Conservation (phyloP, 2,113 vertebrate species). For the Misgurnus anguillicaudatus region DNA sequence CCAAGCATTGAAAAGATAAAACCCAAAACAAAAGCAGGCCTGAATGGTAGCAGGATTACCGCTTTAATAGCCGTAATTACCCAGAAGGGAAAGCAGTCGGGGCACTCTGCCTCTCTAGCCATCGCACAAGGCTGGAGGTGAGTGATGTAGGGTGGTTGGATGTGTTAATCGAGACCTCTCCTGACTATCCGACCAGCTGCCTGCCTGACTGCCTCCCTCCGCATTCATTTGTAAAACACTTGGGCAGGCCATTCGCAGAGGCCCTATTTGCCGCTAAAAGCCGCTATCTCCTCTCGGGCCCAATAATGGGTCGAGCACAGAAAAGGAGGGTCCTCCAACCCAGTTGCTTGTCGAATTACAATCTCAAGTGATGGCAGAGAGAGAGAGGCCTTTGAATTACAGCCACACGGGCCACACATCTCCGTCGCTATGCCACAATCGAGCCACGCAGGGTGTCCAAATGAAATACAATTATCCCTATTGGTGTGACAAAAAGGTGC, state of each 20-base stretch:
- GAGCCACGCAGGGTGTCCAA: conserved; percentile 58
- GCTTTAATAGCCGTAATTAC: conserved; percentile 78
- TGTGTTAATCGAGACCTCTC: conserved; percentile 74
- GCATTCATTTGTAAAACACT: conserved; percentile 84
- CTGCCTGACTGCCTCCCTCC: conserved; percentile 63
- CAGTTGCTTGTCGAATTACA: conserved; percentile 81
- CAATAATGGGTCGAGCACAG: conserved; percentile 73
- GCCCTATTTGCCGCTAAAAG: conserved; percentile 78
- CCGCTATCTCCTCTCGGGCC: conserved; percentile 70
- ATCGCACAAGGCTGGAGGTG: conserved; percentile 68
- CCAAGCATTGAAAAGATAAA: conserved; percentile 77
- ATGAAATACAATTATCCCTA: conserved; percentile 72
- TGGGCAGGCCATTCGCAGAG: conserved; percentile 75
- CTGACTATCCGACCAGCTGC: conserved; percentile 62
- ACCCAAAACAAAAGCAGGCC: conserved; percentile 78
- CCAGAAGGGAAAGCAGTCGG: conserved; percentile 64
- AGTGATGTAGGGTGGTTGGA: conserved; percentile 64
- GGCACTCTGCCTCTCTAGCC: conserved; percentile 72
- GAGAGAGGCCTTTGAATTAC: conserved; percentile 74
- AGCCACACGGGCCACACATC: conserved; percentile 62
- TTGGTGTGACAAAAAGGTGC: conserved; percentile 54
- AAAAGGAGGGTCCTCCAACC: conserved; percentile 69
- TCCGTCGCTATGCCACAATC: conserved; percentile 59
- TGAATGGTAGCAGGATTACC: conserved; percentile 73
- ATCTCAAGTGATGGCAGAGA: conserved; percentile 74